Evolutionary conservation across 1,140 invertebrate genomes (phyloP).

Genomic region (Rhagoletis zephyria): DNA sequence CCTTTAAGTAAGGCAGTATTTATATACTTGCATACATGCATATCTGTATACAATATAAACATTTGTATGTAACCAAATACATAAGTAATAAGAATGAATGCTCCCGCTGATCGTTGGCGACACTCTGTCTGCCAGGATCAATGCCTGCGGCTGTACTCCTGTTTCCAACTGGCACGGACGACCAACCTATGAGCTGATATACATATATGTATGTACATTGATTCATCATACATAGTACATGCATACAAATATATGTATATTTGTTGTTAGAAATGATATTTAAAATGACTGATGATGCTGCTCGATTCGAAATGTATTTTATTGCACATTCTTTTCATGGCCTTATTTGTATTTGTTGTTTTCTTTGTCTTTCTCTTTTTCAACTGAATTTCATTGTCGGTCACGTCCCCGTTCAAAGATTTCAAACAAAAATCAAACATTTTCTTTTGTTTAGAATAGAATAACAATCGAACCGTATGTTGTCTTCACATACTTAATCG

Average conservation of each 20-base stretch:
- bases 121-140: constrained; percentile 51
- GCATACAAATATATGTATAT: background rate
- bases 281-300: background rate
- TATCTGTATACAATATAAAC: background rate
- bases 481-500: background rate
- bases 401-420: constrained; percentile 14
- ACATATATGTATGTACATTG: background rate
- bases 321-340: background rate
- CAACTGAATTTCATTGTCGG: background rate
- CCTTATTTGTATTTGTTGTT: background rate
- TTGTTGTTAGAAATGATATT: background rate
- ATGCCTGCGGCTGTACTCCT: background rate
- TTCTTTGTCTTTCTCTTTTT: background rate
- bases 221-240: background rate
- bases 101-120: constrained; percentile 35
- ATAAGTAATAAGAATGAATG: background rate
- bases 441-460: background rate
- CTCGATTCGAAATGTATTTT: background rate
- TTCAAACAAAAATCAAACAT: background rate
- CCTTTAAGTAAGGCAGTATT: no score
- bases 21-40: background rate
- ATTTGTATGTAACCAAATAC: background rate
- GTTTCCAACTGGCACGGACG: background rate
- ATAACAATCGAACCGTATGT: background rate
- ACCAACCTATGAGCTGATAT: background rate